Percentiles rank a stretch among this genome's conserved stretches.
phyloP scores from a whole-genome alignment of 2,113 vertebrate species.

The Heterocephalus glaber region DNA sequence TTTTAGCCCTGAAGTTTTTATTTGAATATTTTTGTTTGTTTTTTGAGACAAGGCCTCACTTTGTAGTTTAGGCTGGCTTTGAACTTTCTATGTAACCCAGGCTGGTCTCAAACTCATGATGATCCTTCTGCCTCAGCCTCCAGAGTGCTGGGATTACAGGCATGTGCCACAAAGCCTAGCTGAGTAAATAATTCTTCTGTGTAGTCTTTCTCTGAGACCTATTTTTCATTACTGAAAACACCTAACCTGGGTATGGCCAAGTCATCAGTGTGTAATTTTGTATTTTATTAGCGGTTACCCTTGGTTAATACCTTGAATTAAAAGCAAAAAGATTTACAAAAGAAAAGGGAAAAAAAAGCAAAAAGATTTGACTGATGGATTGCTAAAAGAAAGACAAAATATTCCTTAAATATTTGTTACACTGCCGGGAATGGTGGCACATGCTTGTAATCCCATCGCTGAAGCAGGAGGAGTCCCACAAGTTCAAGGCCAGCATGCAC shows the following conservation, averaged over 20 bases:
- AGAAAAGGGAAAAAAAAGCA: no score
- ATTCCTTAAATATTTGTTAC: conserved; percentile 43
- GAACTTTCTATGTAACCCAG: neutral
- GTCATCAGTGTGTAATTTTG: conserved; percentile 31
- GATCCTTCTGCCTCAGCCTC: neutral
- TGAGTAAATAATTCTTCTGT: conserved; percentile 26
- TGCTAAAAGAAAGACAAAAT: conserved; percentile 43
- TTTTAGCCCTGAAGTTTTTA: conserved; percentile 38
- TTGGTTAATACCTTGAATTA: conserved; percentile 38
- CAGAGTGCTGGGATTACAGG: neutral
- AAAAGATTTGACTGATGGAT: neutral
- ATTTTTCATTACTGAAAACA: conserved; percentile 47
- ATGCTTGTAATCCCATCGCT: no score
- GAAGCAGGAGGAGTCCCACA: no score
- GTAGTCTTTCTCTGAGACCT: conserved; percentile 27
- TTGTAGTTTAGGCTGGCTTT: neutral
- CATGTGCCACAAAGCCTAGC: neutral
- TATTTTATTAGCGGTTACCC: conserved; percentile 56
- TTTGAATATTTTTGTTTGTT: neutral
- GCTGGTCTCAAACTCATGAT: neutral
- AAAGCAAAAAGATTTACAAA: conserved; percentile 39
- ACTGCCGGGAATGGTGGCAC: no score
- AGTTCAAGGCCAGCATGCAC: no score
- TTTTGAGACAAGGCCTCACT: neutral
- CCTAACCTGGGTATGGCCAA: conserved; percentile 31